These are phyloP conservation scores for Carcinoscorpius rotundicauda DNA, from an alignment of 1,140 invertebrate species.

Conservation along the genomic window DNA sequence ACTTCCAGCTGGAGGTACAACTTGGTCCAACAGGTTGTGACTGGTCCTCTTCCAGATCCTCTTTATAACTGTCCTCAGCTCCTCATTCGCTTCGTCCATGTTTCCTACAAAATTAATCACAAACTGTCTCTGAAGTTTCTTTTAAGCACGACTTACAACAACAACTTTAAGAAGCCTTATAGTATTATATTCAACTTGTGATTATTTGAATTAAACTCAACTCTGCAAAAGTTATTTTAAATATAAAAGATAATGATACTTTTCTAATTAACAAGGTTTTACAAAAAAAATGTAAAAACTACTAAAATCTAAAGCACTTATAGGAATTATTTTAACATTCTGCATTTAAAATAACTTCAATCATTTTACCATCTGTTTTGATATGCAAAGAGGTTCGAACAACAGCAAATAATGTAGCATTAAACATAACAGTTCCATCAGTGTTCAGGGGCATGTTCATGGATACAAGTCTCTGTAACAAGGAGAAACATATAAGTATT, in stretches of 20 bases:
- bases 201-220: no score
- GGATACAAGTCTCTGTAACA: constrained; percentile 66
- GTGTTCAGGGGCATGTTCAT: constrained; percentile 99
- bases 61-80: constrained; percentile 87
- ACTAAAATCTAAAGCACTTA: no score
- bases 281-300: no score
- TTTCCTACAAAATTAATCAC: constrained; percentile 48
- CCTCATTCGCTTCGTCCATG: constrained; percentile 91
- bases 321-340: no score
- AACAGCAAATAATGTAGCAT: constrained; percentile 98
- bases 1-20: constrained; percentile 92
- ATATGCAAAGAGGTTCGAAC: constrained; percentile 95
- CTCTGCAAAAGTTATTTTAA: no score
- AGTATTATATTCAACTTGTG: no score
- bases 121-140: no score
- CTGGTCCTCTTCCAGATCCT: constrained; percentile 98
- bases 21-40: constrained; percentile 89
- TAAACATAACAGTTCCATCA: constrained; percentile 98
- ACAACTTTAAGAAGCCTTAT: no score
- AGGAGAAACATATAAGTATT: no score
- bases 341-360: no score
- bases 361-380: constrained; percentile 80
- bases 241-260: no score
- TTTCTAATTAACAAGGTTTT: constrained; percentile 29
- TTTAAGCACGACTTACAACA: no score